Percentiles rank a stretch among this genome's conserved stretches.
These are phyloP conservation scores for Gavia stellata DNA, from an alignment of 2,113 vertebrate species.

Conservation along the genomic window DNA sequence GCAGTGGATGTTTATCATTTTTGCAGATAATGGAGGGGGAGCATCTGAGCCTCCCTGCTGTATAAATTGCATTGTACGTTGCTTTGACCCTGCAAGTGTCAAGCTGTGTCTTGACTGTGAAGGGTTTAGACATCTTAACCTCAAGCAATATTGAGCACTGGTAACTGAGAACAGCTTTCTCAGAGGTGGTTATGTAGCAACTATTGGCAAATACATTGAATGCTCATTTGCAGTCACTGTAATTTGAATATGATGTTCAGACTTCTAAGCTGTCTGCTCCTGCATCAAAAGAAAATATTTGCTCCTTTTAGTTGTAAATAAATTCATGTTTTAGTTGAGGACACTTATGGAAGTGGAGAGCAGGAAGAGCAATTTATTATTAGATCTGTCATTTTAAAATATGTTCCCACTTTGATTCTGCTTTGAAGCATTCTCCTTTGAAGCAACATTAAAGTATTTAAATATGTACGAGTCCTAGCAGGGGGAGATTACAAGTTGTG, in stretches of 20 bases:
- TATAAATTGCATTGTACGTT: neutral
- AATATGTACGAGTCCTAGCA: slow-evolving; percentile 30
- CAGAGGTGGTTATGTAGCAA: neutral
- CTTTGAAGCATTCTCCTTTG: slow-evolving; percentile 49
- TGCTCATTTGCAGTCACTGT: neutral
- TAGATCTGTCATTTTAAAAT: slow-evolving; percentile 53
- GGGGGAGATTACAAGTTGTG: slow-evolving; percentile 58
- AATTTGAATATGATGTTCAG: slow-evolving; percentile 26
- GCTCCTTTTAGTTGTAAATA: slow-evolving; percentile 41
- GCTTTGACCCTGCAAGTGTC: neutral
- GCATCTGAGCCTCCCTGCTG: neutral
- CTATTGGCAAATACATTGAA: neutral
- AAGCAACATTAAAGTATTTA: slow-evolving; percentile 47
- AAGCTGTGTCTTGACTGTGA: neutral
- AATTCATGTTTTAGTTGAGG: slow-evolving; percentile 21
- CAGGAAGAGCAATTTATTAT: slow-evolving; percentile 54
- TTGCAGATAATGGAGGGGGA: neutral
- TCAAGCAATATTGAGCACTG: neutral
- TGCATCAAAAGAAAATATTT: slow-evolving; percentile 24
- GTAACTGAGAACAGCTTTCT: slow-evolving; percentile 21
- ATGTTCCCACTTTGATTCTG: slow-evolving; percentile 14
- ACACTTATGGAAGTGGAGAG: slow-evolving; percentile 43
- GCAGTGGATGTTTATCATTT: neutral
- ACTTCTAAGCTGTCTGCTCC: slow-evolving; percentile 6
- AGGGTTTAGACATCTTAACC: neutral